Base-by-base conservation (phyloP, 2,888 invertebrate genomes). In the Leptinotarsa juncta region DNA sequence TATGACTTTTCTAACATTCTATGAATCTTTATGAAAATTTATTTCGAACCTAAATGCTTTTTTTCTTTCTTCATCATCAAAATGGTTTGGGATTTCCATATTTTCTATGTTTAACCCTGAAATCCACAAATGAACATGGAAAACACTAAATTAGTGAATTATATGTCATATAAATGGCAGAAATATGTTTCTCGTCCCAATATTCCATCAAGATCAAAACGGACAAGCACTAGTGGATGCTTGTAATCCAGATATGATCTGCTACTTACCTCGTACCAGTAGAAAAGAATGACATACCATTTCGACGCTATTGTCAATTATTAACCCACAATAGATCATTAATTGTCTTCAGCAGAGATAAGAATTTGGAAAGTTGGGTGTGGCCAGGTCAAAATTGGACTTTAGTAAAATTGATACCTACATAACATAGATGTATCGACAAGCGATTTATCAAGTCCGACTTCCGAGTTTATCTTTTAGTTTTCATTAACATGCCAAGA, bases 311-410 rank as follows among this genome's bases (percentile, higher is more conserved):
- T 78, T 78, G 79, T 79, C 79, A 76, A 77, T 79, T 79, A 79
- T 70, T 72, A 57, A 71, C 68, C 65, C 76, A 82, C 81, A 82
- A 82, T 82, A 82, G 79, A 82, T 82, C 81, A 82, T 82, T 82
- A 82, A 82, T 82, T 82, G 82, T 82, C 79, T 76, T 79, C 76
- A 78, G 76, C n/a, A 65, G 78, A 78, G 81, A 81, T 81, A 80
- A 81, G 76, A 72, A 81, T 82, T 82, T 82, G 78, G 81, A 82
- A 82, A 82, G 81, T 81, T 79, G 71, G 81, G 80, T 76, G 82
- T 75, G 78, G 77, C 80, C 55, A 50, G 62, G 77, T 77, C 79
- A 70, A 74, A 77, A 77, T 74, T 79, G 76, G 77, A 77, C 75
- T 74, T 67, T 68, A 50, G 74, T 68, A 69, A 65, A 75, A 20